Evolutionary conservation across 2,113 vertebrate species (phyloP).

Genomic region (Condylura cristata): DNA sequence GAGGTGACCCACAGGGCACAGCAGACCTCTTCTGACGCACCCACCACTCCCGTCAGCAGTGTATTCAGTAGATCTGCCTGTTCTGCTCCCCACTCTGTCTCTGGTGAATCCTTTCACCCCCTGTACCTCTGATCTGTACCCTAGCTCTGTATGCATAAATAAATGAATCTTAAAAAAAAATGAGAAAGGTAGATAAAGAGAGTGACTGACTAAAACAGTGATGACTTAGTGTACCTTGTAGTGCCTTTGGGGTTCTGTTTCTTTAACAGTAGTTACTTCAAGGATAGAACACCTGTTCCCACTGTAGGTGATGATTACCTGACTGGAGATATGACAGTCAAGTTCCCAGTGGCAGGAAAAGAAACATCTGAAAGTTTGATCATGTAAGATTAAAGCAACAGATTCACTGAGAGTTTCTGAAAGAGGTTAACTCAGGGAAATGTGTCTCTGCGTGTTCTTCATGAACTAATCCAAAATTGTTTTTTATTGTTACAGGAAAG

Average conservation of each 20-base stretch:
- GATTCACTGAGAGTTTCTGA: background rate
- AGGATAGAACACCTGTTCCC: background rate
- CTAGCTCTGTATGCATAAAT: no score
- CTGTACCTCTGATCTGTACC: no score
- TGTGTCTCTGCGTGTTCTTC: background rate
- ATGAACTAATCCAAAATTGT: slow-evolving; percentile 55
- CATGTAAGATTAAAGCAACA: background rate
- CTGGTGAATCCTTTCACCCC: no score
- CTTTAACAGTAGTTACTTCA: background rate
- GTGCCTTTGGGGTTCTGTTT: background rate
- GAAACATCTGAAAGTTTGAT: background rate
- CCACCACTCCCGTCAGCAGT: no score
- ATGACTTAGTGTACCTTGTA: fast-evolving
- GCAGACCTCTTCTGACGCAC: no score
- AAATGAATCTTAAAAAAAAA: no score
- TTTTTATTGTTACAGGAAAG: slow-evolving; percentile 86
- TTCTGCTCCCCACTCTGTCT: no score
- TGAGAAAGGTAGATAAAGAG: slow-evolving; percentile 91
- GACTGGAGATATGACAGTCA: background rate
- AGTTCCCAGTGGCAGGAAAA: background rate
- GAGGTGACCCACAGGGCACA: no score
- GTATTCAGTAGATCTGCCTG: no score
- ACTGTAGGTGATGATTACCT: background rate
- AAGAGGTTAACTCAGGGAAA: background rate
- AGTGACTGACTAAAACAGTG: background rate